Conservation (phyloP, 2,888 invertebrate species). For the Malthinus flaveolus region DNA sequence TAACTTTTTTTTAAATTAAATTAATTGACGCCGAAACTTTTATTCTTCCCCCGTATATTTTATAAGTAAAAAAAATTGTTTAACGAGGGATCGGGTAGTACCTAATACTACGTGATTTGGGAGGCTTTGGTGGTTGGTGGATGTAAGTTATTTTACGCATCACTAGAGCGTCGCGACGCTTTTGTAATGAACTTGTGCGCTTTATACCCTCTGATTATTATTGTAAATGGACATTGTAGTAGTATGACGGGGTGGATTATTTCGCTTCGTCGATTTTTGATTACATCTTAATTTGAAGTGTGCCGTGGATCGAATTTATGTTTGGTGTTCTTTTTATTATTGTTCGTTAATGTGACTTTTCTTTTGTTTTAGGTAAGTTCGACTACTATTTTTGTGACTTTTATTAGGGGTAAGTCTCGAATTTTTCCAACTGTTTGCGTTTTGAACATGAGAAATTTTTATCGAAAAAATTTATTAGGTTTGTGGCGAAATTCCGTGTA, state of each 20-base stretch:
- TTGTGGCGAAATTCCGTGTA: too few species aligned
- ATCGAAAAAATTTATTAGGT: too few species aligned
- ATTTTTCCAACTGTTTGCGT: too few species aligned
- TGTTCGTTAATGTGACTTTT: neutral
- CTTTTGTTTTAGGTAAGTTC: slow-evolving; percentile 11
- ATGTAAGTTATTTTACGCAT: slow-evolving; percentile 46
- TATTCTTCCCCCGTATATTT: neutral
- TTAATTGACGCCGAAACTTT: neutral
- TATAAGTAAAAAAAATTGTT: neutral
- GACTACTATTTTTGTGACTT: neutral
- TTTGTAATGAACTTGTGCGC: slow-evolving; percentile 14
- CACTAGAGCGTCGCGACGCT: slow-evolving; percentile 39
- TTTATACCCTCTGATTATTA: slow-evolving; percentile 15
- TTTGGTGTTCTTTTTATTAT: slow-evolving; percentile 1
- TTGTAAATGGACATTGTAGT: slow-evolving; percentile 12
- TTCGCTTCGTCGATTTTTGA: slow-evolving; percentile 34
- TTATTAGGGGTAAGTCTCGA: neutral
- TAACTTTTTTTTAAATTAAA: neutral
- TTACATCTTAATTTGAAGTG: slow-evolving; percentile 32
- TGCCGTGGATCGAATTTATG: slow-evolving; percentile 10
- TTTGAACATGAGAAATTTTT: too few species aligned
- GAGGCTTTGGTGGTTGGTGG: slow-evolving; percentile 32
- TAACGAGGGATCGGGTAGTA: neutral
- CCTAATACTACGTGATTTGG: neutral
- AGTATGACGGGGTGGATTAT: slow-evolving; percentile 30